Evolutionary conservation across 1,140 invertebrate species (phyloP).

Genomic region (Leptoteleia sp.): DNA sequence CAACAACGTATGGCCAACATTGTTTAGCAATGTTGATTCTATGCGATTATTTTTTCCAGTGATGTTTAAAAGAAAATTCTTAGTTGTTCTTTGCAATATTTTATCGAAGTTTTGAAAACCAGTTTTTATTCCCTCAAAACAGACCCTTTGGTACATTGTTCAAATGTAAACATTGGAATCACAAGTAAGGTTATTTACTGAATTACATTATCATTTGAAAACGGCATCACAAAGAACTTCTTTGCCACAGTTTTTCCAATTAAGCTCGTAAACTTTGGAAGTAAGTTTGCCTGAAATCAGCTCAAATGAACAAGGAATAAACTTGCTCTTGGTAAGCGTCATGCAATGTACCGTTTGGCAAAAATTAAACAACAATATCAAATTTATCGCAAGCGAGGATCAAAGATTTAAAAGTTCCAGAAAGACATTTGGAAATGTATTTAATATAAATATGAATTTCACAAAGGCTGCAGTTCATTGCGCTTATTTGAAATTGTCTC

Average conservation of each 20-base stretch:
- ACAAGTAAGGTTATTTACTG: slow-evolving; percentile 9
- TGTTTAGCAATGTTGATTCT: too few species aligned
- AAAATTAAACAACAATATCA: slow-evolving; percentile 33
- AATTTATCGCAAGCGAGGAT: slow-evolving; percentile 24
- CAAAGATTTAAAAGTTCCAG: slow-evolving; percentile 19
- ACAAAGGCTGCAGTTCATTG: too few species aligned
- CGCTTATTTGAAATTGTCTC: too few species aligned
- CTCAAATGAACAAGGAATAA: slow-evolving; percentile 19
- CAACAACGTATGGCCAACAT: too few species aligned
- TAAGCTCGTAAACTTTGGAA: slow-evolving; percentile 21
- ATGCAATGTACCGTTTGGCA: background rate
- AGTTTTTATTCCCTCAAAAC: too few species aligned
- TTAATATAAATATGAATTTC: too few species aligned
- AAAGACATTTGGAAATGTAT: slow-evolving; percentile 19
- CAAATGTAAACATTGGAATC: background rate
- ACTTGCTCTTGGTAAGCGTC: background rate
- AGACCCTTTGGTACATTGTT: too few species aligned
- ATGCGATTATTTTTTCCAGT: too few species aligned
- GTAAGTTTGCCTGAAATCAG: slow-evolving; percentile 3
- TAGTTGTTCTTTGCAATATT: too few species aligned
- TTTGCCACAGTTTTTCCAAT: slow-evolving; percentile 35
- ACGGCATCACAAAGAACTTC: slow-evolving; percentile 32
- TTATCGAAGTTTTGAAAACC: background rate
- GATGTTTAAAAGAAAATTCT: too few species aligned
- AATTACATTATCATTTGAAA: slow-evolving; percentile 29